Evolutionary conservation across 2,797 vertebrate genomes (phyloP).

Genomic region (Etheostoma perlongum): DNA sequence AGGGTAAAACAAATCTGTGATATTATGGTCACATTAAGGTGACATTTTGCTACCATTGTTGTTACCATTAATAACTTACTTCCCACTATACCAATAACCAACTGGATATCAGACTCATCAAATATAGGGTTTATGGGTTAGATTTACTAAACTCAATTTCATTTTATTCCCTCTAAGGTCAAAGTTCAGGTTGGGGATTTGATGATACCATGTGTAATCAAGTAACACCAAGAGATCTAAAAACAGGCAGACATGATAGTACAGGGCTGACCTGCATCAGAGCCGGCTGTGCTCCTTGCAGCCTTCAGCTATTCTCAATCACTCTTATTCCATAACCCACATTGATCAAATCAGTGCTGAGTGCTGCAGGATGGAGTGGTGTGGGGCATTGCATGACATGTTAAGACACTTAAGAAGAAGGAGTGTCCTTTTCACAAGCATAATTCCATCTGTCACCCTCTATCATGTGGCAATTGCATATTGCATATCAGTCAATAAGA

Average conservation of each 20-base stretch:
- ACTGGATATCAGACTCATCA: constrained; percentile 47
- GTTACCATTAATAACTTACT: constrained; percentile 38
- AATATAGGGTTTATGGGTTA: constrained; percentile 31
- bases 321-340: constrained; percentile 56
- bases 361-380: constrained; percentile 39
- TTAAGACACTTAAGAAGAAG: constrained; percentile 53
- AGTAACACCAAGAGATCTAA: constrained; percentile 57
- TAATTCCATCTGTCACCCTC: constrained; percentile 48
- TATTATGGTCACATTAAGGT: constrained; percentile 42
- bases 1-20: constrained; percentile 19
- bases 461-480: constrained; percentile 52
- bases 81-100: constrained; percentile 24
- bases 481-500: constrained; percentile 60
- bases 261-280: constrained; percentile 19
- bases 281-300: constrained; percentile 20
- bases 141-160: constrained; percentile 65
- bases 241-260: constrained; percentile 44
- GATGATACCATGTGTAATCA: constrained; percentile 70
- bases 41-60: constrained; percentile 43
- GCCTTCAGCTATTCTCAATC: constrained; percentile 50
- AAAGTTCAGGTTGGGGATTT: constrained; percentile 65
- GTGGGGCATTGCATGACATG: constrained; percentile 17
- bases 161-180: constrained; percentile 61
- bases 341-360: constrained; percentile 60
- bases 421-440: constrained; percentile 45